Base-by-base conservation (phyloP, 2,888 invertebrate genomes). In the Spodoptera exigua region DNA sequence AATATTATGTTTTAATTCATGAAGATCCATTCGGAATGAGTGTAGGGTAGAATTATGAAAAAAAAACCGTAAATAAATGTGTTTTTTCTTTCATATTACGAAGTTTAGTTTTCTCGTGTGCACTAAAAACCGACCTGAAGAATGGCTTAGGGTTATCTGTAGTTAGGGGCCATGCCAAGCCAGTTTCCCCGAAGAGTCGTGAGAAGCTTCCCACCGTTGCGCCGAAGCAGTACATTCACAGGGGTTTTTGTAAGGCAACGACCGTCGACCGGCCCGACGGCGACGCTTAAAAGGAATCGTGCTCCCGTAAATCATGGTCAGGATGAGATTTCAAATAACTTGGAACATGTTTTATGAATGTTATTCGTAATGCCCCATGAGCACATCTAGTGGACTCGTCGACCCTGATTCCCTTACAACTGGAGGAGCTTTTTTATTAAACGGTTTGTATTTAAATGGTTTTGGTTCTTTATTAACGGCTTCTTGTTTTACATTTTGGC, bases 181-280 rank as follows among this genome's bases (percentile, higher is more conserved):
- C 48, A 60, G 73, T 75, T 27, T 75, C 64, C 51, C 58, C 57
- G 74, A 73, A 75, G 69, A 67, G 51, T 70, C 88, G 89, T 90
- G 91, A 76, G 90, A 91, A 89, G 74, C 69, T 89, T 91, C 92
- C 85, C 92, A 91, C 87, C 82, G 80, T 81, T 77, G 80, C 83
- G 81, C 77, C 81, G 81, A 73, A 73, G 67, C 61, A 67, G 79
- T 84, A 86, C 83, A 87, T 86, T 80, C 70, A 74, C 73, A 64
- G 65, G 76, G 75, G 58, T 77, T 78, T 78, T 70, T 79, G 76
- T 82, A 71, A 74, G 72, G 27, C 53, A 70, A 54, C 64, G 66
- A 73, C 68, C 80, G 81, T 74, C 74, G 54, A 49, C 65, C 51
- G 70, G 68, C 63, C 10, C 47, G 11, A 39, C 70, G 41, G 60